Base-by-base conservation (phyloP, 2,888 invertebrate species). In the Drosophila macrothrix region DNA sequence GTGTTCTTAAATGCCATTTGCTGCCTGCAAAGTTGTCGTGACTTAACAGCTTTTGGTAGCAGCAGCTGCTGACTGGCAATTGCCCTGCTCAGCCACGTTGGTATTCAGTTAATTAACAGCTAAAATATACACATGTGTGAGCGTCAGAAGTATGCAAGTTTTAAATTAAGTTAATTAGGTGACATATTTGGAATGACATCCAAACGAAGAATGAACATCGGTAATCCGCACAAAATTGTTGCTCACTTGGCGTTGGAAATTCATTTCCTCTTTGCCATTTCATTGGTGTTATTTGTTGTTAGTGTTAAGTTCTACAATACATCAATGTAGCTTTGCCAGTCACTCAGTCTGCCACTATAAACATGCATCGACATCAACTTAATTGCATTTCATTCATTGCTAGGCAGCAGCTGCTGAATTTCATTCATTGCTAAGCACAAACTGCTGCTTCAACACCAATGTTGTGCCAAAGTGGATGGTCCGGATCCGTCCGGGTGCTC, bases 311-410 rank as follows among this genome's bases (percentile, higher is more conserved):
- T 43, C 33, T 49, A 58, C 39, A 67, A 59, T 56, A 52, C 60
- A 54, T 72, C 59, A 64, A 62, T 67, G 46, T 52, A 49, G 56
- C 61, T 64, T 73, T 81, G 78, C 64, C 73, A 66, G 71, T 53
- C 67, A 65, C 29, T 53, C 72, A 41, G 39, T 69, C 58, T 59
- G 75, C 60, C 76, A 72, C 73, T 78, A 61, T 69, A 86, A 80
- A 76, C 86, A 81, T 68, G 67, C 69, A 73, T 86, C 90, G 85
- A 90, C 88, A 86, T 85, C 86, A 76, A 83, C 76, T 85, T 85
- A 88, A 85, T 90, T 88, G 85, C 85, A 88, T 86, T 85, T 88
- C 83, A 90, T 88, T 90, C 89, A 88, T 78, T 78, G 82, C 89
- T 86, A 83, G 83, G 82, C 84, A 88, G 83, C 61, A 64, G 58